Base-by-base conservation (phyloP, 2,113 vertebrate species). In the Himantopus leucocephalus region DNA sequence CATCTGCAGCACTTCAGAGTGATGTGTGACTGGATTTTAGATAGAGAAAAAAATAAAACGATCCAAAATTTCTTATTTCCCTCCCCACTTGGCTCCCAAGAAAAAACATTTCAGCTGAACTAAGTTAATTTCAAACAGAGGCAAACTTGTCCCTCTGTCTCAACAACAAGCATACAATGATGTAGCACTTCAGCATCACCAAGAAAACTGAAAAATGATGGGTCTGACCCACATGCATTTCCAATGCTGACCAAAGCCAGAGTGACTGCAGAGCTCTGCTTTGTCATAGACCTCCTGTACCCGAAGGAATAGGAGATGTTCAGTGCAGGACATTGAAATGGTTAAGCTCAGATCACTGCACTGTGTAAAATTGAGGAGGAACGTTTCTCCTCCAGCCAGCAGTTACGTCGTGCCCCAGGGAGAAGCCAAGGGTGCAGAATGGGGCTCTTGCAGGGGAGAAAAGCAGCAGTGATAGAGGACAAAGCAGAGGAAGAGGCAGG, bases 371-470 rank as follows among this genome's bases (percentile, higher is more conserved):
- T 16, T 24, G 34, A 75, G 52, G 17, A 48, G 12, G 15, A 70
- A 77, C 9, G 4, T 74, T 75, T 85, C 52, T 82, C 39, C 60
- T 94, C 35, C 83, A 70, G 12, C 8, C 52, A 56, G n/a, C 45
- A 43, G 60, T 30, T 41, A 62, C 0, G 0, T 29, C 0, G 0
- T n/a, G 20, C 8, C 76, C 32, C 43, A 81, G 43, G 22, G 22
- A 60, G 39, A 73, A 74, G 55, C 39, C 34, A 70, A 73, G 45
- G 7, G 56, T 9, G 14, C 17, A 73, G 34, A 82, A 83, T 0
- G 0, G 80, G 48, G 35, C n/a, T 83, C 22, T 76, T 59, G 71
- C 48, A 48, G 12, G 32, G 50, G 9, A 48, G 8, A 13, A 85
- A 92, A 79, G 63, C 19, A 91, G 39, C 48, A 64, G 26, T 21